Conservation (phyloP, 2,113 vertebrate species). For the Asarcornis scutulata region DNA sequence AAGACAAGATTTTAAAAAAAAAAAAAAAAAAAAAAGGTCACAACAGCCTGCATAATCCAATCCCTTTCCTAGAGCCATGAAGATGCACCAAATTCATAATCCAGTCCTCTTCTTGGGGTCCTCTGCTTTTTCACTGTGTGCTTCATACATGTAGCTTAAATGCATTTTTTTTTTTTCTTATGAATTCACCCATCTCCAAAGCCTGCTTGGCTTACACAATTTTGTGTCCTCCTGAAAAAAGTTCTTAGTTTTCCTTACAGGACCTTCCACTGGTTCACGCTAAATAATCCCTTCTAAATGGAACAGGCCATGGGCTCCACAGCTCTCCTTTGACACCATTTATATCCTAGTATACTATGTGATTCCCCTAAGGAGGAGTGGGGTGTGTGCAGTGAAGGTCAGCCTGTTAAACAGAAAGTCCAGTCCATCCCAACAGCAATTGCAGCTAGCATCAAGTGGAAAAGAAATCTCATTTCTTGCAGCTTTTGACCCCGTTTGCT, state of each 20-base stretch:
- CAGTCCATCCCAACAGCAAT: background rate
- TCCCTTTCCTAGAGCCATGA: background rate
- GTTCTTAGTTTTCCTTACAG: background rate
- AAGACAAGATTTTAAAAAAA: background rate
- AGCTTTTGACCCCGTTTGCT: background rate
- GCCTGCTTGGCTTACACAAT: background rate
- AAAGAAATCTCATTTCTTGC: background rate
- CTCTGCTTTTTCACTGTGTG: background rate
- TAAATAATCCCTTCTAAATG: background rate
- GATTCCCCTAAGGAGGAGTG: background rate
- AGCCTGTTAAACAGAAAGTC: background rate
- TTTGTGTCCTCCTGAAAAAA: background rate
- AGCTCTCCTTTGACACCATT: background rate
- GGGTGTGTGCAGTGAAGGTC: background rate
- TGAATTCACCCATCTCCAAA: background rate
- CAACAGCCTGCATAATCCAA: background rate
- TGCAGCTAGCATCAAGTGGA: background rate
- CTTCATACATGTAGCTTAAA: background rate
- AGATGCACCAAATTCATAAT: background rate
- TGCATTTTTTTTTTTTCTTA: background rate
- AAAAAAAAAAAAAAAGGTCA: background rate
- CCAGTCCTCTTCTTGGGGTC: background rate
- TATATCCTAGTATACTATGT: background rate
- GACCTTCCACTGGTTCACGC: background rate
- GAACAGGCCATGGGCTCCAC: background rate